Percentiles rank a stretch among this genome's conserved stretches.
Evolutionary conservation across 1,140 invertebrate species (phyloP).

Genomic region (Dreissena rostriformis): DNA sequence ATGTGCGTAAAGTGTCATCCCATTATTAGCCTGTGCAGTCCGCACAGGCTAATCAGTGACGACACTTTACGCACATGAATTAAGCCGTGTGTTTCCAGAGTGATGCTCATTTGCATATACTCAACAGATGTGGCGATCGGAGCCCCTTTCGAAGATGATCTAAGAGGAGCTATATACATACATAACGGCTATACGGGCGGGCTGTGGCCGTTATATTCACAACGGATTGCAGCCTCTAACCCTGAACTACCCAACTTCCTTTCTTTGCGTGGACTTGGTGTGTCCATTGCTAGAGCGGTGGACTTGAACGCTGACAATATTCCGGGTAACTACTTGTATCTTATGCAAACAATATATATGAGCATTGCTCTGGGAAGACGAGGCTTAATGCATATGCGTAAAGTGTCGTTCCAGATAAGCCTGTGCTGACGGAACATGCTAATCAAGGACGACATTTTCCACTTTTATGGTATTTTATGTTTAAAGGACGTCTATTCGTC

Average conservation of each 20-base stretch:
- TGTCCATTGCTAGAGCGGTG: slow-evolving; percentile 39
- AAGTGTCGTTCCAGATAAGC: too few species aligned
- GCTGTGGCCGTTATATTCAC: slow-evolving; percentile 43
- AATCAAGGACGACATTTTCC: too few species aligned
- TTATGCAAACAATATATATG: too few species aligned
- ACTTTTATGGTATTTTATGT: too few species aligned
- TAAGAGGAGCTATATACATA: slow-evolving; percentile 38
- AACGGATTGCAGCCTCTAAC: slow-evolving; percentile 20
- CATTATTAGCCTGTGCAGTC: not conserved
- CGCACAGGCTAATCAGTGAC: not conserved
- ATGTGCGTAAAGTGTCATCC: not conserved
- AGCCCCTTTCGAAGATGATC: slow-evolving; percentile 42
- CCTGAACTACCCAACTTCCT: not conserved
- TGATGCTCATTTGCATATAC: not conserved
- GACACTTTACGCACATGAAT: not conserved
- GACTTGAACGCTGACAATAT: slow-evolving; percentile 41
- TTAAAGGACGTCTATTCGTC: too few species aligned
- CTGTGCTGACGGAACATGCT: too few species aligned
- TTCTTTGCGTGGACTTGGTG: slow-evolving; percentile 27
- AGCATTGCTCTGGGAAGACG: too few species aligned
- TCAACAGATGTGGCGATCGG: slow-evolving; percentile 43
- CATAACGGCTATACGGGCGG: slow-evolving; percentile 50
- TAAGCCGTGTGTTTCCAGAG: not conserved
- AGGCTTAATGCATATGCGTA: too few species aligned
- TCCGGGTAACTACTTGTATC: slow-evolving; percentile 6